phyloP scores from a whole-genome alignment of 2,888 invertebrate genomes.

The Troides helena region DNA sequence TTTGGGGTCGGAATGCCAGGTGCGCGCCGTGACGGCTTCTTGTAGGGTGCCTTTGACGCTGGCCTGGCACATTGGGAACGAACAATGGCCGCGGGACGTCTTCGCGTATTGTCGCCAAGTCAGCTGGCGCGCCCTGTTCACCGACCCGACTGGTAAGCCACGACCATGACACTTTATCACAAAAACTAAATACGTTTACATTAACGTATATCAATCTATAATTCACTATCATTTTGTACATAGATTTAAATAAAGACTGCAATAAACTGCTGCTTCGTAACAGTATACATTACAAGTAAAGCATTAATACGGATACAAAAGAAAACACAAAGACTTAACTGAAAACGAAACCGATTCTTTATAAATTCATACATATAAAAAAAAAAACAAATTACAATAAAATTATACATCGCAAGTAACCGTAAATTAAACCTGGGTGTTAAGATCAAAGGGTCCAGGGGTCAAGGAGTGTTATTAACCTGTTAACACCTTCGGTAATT shows the following conservation, averaged over 20 bases:
- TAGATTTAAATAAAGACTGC: neutral
- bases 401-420: constrained; percentile 20
- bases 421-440: constrained; percentile 26
- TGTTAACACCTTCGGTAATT: constrained; percentile 72
- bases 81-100: constrained; percentile 76
- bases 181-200: constrained; percentile 29
- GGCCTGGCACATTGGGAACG: constrained; percentile 35
- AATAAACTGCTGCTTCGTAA: neutral
- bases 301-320: neutral
- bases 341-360: constrained; percentile 3
- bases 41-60: constrained; percentile 51
- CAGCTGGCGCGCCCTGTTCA: constrained; percentile 66
- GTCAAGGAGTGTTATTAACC: constrained; percentile 77
- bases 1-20: constrained; percentile 64
- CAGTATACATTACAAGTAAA: neutral
- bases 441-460: constrained; percentile 42
- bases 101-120: constrained; percentile 71
- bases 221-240: neutral
- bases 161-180: constrained; percentile 51
- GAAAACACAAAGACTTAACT: neutral
- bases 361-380: constrained; percentile 4
- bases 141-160: constrained; percentile 53
- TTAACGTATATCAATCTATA: neutral
- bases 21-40: constrained; percentile 70
- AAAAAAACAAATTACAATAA: constrained; percentile 18